Evolutionary conservation across 1,140 invertebrate genomes (phyloP).

Genomic region (Sitophilus oryzae): DNA sequence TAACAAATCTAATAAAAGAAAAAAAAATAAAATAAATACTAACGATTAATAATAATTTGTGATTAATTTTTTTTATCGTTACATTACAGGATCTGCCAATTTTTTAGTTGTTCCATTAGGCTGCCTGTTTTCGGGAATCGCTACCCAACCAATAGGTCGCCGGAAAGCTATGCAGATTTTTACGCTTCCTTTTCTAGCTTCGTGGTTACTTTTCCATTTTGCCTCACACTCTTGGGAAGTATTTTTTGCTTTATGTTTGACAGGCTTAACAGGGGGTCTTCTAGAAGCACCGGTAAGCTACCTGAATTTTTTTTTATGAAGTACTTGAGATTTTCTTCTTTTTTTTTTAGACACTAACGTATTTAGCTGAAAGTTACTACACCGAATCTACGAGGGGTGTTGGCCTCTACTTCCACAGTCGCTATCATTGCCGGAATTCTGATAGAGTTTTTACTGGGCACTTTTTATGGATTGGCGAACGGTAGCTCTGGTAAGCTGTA

Average conservation of each 20-base stretch:
- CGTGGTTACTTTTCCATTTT: slow-evolving; percentile 66
- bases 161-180: slow-evolving; percentile 64
- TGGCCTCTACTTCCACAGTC: slow-evolving; percentile 66
- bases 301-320: no score
- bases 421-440: slow-evolving; percentile 68
- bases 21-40: no score
- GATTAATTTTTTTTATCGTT: no score
- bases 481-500: slow-evolving; percentile 62
- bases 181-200: slow-evolving; percentile 63
- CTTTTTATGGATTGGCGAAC: slow-evolving; percentile 56
- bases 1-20: no score
- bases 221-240: slow-evolving; percentile 53
- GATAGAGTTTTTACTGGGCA: slow-evolving; percentile 61
- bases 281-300: slow-evolving; percentile 66
- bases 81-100: slow-evolving; percentile 64
- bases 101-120: slow-evolving; percentile 69
- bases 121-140: slow-evolving; percentile 61
- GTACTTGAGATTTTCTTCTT: no score
- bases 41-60: neutral
- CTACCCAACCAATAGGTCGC: slow-evolving; percentile 64
- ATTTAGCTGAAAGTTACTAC: slow-evolving; percentile 75
- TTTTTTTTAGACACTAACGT: slow-evolving; percentile 60
- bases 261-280: slow-evolving; percentile 65
- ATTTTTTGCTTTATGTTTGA: slow-evolving; percentile 59
- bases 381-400: slow-evolving; percentile 65